Evolutionary conservation across 2,113 vertebrate genomes (phyloP).

Genomic region (Opisthocomus hoazin): DNA sequence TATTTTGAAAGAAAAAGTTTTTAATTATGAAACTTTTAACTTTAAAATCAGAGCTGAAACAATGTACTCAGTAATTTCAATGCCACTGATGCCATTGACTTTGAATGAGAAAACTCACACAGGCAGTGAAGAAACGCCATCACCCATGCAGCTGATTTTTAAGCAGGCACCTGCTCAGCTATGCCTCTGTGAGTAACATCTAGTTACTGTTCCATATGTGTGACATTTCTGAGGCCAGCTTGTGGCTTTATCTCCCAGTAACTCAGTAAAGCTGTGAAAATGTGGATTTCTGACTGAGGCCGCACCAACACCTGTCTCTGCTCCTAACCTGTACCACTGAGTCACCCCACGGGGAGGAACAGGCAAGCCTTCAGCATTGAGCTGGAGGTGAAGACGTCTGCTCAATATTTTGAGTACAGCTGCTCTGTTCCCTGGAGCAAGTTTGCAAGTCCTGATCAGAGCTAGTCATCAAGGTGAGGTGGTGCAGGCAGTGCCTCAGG

Average conservation of each 20-base stretch:
- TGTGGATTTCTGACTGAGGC: neutral
- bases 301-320: conserved; percentile 25
- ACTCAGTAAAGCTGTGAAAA: conserved; percentile 1
- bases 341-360: neutral
- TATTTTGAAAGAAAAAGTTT: neutral
- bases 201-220: conserved; percentile 19
- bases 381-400: neutral
- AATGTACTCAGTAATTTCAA: neutral
- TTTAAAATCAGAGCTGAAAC: conserved; percentile 12
- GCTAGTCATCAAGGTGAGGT: neutral
- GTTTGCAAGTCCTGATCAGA: neutral
- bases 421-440: conserved; percentile 9
- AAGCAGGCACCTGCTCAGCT: neutral
- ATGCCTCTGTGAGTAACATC: conserved; percentile 10
- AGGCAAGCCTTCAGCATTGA: neutral
- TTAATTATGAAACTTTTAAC: neutral
- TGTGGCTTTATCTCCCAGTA: conserved; percentile 4
- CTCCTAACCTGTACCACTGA: neutral
- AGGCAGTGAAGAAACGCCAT: neutral
- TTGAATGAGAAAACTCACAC: neutral
- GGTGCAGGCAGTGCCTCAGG: conserved; percentile 8
- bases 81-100: neutral
- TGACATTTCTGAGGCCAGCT: conserved; percentile 42
- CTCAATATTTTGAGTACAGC: conserved; percentile 13
- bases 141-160: conserved; percentile 7